Conservation (phyloP, 2,888 invertebrate genomes). For the Molanna angustata region DNA sequence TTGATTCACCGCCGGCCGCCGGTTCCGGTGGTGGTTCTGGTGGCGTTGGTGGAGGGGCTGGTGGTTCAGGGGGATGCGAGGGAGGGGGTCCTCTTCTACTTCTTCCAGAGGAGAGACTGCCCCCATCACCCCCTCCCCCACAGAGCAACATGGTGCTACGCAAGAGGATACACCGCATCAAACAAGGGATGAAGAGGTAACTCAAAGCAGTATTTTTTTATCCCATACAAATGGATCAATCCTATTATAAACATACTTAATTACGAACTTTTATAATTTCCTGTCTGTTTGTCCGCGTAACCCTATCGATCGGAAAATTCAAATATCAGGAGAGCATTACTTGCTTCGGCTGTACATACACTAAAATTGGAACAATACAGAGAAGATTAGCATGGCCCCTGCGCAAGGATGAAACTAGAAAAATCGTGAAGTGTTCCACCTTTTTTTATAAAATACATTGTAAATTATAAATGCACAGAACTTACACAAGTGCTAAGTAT, state of each 20-base stretch:
- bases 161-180: conserved; percentile 82
- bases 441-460: too few species aligned
- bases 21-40: conserved; percentile 47
- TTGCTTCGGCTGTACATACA: conserved; percentile 78
- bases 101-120: conserved; percentile 51
- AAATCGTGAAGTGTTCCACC: too few species aligned
- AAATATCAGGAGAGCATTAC: too few species aligned
- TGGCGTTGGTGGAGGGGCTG: conserved; percentile 46
- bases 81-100: conserved; percentile 47
- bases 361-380: conserved; percentile 91
- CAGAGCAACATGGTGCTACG: conserved; percentile 84
- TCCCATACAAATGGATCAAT: too few species aligned
- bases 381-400: conserved; percentile 92
- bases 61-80: conserved; percentile 45
- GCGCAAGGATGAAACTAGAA: conserved; percentile 92
- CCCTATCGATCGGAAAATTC: too few species aligned
- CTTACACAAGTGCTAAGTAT: too few species aligned
- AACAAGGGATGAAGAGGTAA: conserved; percentile 82
- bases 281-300: too few species aligned
- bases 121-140: conserved; percentile 63
- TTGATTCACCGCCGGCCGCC: conserved; percentile 58
- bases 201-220: too few species aligned
- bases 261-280: too few species aligned
- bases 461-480: too few species aligned
- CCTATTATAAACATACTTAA: too few species aligned